A percentile compares a stretch with the other conserved stretches of the same genome.
Conservation (phyloP, 2,797 vertebrate genomes). For the Microhierax caerulescens region DNA sequence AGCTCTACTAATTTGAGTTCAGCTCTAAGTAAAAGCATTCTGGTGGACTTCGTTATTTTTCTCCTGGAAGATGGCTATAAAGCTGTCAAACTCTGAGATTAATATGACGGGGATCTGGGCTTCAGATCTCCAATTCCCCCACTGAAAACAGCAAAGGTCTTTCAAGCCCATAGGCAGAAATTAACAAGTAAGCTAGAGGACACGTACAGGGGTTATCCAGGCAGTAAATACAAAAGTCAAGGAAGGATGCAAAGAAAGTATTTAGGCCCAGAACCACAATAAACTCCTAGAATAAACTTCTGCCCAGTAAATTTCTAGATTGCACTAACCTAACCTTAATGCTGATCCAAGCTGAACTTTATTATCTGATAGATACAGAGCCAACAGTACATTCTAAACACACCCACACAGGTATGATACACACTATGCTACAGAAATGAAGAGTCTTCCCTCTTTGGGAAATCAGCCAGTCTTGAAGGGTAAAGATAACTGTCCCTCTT, state of each 20-base stretch:
- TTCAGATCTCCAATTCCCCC: not conserved
- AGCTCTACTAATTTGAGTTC: not conserved
- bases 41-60: not conserved
- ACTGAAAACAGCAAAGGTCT: not conserved
- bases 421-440: not conserved
- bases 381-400: not conserved
- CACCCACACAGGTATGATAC: not conserved
- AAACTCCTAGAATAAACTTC: not conserved
- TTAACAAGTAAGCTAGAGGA: not conserved
- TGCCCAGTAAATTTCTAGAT: not conserved
- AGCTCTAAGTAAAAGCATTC: not conserved
- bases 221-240: not conserved
- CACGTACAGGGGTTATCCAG: not conserved
- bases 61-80: not conserved
- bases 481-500: not conserved
- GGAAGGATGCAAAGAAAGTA: not conserved
- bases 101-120: not conserved
- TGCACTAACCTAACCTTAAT: not conserved
- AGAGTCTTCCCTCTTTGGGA: not conserved
- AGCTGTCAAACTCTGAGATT: not conserved
- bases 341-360: not conserved
- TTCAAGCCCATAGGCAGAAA: not conserved
- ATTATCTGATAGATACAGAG: not conserved
- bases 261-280: not conserved
- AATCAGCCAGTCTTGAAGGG: not conserved